Base-by-base conservation (phyloP, 2,888 invertebrate species). In the Rhaphigaster nebulosa region DNA sequence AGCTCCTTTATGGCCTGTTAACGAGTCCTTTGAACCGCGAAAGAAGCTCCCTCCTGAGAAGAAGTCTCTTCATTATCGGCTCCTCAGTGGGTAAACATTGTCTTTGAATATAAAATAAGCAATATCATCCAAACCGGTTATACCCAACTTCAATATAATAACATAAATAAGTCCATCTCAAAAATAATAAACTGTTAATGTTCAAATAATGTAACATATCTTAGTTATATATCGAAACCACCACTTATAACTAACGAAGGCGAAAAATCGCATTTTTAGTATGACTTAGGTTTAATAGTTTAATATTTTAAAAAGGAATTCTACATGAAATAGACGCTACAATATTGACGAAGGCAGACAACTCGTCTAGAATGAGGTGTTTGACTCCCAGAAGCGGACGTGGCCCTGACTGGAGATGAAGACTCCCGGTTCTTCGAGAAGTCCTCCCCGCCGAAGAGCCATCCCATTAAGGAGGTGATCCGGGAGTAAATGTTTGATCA, bases 391-490 rank as follows among this genome's bases (percentile, higher is more conserved):
- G 34, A 76, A 10, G 38, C 70, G 70, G 34, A 76, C 70, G 70
- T 76, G 70, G 70, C 34, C 70, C 20, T 8, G 70, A 76, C 70
- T 76, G 38, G 20, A 34, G 38, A 76, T 76, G 70, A 76, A 76
- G 70, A 76, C 70, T 65, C 65, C 70, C 38, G 34, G 70, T 76
- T 76, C 70, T 76, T 76, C 70, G 70, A 76, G 70, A 76, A 76
- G 70, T 38, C 70, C 20, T 6, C 70, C 70, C 20, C 23, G 20
- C 20, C 70, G 70, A 76, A 76, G 70, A 76, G 70, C 84, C n/a
- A 84, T 84, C 84, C 84, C 84, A 84, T 84, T 84, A 84, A 84
- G 84, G 45, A 41, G 84, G 84, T 84, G 45, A 84, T 84, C 84
- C 84, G 26, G 45, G 2, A 12, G 84, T 84, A 84, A 84, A 84